Evolutionary conservation across 1,140 invertebrate species (phyloP).

Genomic region (Neodiprion virginianus): DNA sequence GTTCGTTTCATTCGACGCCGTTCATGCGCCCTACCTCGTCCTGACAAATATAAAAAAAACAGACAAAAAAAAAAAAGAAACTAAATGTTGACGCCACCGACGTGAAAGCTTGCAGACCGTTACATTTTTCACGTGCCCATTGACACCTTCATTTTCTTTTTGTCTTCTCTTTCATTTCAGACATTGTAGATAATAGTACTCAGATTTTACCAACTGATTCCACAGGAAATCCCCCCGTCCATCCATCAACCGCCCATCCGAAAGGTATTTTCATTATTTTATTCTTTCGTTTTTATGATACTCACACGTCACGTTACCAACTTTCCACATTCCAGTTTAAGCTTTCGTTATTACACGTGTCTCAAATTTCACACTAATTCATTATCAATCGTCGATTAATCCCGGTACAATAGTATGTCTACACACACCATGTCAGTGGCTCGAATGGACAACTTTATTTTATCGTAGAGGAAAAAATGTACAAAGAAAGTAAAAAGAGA

Average conservation of each 20-base stretch:
- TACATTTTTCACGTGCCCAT: conserved; percentile 36
- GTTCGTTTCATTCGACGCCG: no score
- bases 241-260: conserved; percentile 74
- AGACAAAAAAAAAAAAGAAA: neutral
- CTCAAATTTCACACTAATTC: conserved; percentile 9
- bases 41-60: no score
- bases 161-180: conserved; percentile 69
- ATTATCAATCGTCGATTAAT: no score
- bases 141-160: conserved; percentile 54
- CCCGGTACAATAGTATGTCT: no score
- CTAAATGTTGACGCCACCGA: neutral
- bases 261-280: conserved; percentile 67
- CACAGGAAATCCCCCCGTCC: conserved; percentile 69
- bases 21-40: no score
- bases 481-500: no score
- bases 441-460: no score
- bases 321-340: neutral
- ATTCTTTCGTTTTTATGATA: conserved; percentile 30
- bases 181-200: conserved; percentile 79
- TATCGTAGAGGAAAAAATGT: no score
- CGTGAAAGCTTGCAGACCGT: neutral
- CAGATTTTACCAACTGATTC: conserved; percentile 82
- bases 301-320: neutral
- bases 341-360: conserved; percentile 10
- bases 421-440: no score